Evolutionary conservation across 2,888 invertebrate species (phyloP).

Genomic region (Dyspetes luteomarginatus): DNA sequence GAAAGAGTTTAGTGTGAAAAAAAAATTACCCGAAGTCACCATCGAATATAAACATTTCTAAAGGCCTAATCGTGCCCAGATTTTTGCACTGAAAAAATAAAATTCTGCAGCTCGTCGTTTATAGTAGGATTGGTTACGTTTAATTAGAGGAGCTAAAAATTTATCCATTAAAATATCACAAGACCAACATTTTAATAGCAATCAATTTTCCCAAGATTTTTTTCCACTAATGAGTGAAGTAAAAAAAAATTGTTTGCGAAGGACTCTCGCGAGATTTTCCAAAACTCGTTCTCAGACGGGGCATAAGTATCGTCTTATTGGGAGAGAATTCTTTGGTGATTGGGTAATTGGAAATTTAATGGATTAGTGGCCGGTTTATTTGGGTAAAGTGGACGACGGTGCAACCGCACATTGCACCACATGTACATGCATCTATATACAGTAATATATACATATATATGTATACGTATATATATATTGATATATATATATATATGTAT

Average conservation of each 20-base stretch:
- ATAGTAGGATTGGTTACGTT: background rate
- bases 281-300: background rate
- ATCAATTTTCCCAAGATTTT: background rate
- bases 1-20: no score
- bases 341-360: slow-evolving; percentile 47
- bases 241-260: background rate
- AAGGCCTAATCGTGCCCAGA: no score
- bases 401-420: slow-evolving; percentile 24
- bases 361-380: slow-evolving; percentile 25
- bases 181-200: background rate
- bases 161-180: background rate
- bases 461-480: background rate
- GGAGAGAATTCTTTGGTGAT: background rate
- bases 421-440: background rate
- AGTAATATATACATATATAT: background rate
- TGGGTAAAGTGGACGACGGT: slow-evolving; percentile 24
- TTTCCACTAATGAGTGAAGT: background rate
- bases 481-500: slow-evolving; percentile 7
- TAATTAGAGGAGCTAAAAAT: background rate
- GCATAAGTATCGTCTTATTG: slow-evolving; percentile 1
- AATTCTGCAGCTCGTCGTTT: no score
- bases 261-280: background rate
- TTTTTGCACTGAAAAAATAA: no score
- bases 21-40: no score
- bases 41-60: no score